phyloP scores from a whole-genome alignment of 2,797 vertebrate genomes.

The Platyrinchus mystaceus region DNA sequence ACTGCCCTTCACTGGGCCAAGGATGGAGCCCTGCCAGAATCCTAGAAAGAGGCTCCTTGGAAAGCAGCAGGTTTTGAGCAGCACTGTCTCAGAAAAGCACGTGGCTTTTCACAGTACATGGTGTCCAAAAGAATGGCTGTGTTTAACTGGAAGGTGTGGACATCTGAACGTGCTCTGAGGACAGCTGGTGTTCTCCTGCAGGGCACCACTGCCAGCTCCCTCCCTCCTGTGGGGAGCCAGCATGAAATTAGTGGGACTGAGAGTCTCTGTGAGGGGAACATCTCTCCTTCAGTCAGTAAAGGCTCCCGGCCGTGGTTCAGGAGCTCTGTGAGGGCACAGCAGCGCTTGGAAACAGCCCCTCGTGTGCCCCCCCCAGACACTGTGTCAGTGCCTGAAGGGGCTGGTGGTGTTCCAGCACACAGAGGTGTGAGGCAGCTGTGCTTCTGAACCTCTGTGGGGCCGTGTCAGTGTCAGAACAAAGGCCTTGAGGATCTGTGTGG shows the following conservation, averaged over 20 bases:
- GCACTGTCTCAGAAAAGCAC: not conserved
- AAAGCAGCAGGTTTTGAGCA: not conserved
- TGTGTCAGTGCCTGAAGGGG: not conserved
- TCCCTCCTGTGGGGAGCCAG: not conserved
- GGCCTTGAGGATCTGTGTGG: slow-evolving; percentile 30
- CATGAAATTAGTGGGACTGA: not conserved
- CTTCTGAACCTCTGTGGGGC: not conserved
- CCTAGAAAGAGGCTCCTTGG: not conserved
- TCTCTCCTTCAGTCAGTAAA: not conserved
- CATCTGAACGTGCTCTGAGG: not conserved
- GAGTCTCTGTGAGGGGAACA: not conserved
- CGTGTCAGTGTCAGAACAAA: not conserved
- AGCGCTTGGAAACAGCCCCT: not conserved
- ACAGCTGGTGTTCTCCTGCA: not conserved
- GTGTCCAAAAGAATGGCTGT: not conserved
- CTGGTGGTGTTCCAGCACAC: not conserved
- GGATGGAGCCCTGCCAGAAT: not conserved
- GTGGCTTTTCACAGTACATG: not conserved
- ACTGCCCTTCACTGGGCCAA: not conserved
- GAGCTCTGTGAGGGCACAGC: not conserved
- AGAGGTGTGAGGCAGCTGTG: not conserved
- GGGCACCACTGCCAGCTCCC: not conserved
- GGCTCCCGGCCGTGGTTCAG: not conserved
- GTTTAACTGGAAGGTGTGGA: not conserved
- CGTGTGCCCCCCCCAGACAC: not conserved